Evolutionary conservation across 2,797 vertebrate species (phyloP).

Genomic region (Clarias platycephalus): DNA sequence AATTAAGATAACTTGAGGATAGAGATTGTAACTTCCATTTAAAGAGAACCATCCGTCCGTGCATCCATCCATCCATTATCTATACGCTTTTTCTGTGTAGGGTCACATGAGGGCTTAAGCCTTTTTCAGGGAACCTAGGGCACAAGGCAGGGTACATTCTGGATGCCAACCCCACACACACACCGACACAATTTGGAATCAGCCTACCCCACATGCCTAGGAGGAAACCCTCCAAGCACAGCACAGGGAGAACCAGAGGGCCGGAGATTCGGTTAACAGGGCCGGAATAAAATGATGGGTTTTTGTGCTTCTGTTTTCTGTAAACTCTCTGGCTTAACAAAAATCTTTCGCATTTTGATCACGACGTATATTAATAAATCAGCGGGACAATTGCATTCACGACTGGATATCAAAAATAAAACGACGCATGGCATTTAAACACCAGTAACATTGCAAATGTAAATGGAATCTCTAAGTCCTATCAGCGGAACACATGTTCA

Average conservation of each 20-base stretch:
- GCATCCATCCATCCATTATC: too few species aligned
- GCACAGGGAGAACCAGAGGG: too few species aligned
- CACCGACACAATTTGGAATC: too few species aligned
- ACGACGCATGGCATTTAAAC: slow-evolving; percentile 10
- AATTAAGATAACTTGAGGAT: not conserved
- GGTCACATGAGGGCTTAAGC: too few species aligned
- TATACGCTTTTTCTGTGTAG: too few species aligned
- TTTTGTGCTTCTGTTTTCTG: slow-evolving; percentile 43
- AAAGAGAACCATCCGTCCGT: too few species aligned
- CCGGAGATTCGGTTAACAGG: not conserved
- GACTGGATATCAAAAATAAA: slow-evolving; percentile 16
- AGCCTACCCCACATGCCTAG: too few species aligned
- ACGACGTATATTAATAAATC: not conserved
- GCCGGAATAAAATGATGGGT: not conserved
- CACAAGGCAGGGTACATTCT: too few species aligned
- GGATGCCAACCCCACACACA: too few species aligned
- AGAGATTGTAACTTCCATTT: not conserved
- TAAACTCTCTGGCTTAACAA: slow-evolving; percentile 2
- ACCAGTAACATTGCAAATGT: slow-evolving; percentile 31
- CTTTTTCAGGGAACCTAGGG: too few species aligned
- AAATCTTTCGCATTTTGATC: slow-evolving; percentile 10
- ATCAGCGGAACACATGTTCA: slow-evolving; percentile 18
- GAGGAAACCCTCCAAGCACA: too few species aligned
- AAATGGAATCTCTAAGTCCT: slow-evolving; percentile 12
- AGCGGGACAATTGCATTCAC: slow-evolving; percentile 7